Evolutionary conservation across 2,113 vertebrate genomes (phyloP).

Genomic region (Hylia prasina): DNA sequence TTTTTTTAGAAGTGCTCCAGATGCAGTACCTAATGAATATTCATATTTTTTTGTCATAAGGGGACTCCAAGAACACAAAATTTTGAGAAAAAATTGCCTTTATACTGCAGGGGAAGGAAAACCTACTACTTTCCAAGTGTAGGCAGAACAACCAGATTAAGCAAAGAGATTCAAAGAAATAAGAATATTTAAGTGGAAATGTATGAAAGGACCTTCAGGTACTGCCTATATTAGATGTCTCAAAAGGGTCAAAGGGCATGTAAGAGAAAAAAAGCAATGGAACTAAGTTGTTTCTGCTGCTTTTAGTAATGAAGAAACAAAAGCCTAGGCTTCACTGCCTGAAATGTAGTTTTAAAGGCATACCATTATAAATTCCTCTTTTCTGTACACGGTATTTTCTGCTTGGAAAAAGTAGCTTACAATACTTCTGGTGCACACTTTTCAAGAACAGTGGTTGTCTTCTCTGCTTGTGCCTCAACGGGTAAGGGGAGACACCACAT

Average conservation of each 20-base stretch:
- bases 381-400: neutral
- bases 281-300: neutral
- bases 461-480: neutral
- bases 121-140: neutral
- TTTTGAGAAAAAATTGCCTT: neutral
- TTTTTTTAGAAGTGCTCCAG: neutral
- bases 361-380: neutral
- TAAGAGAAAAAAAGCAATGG: fast-evolving
- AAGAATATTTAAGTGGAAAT: neutral
- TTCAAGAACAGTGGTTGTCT: neutral
- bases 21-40: neutral
- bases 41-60: neutral
- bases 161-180: neutral
- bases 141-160: neutral
- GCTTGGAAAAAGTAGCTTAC: neutral
- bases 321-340: neutral
- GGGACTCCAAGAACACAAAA: neutral
- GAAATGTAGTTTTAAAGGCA: neutral
- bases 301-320: neutral
- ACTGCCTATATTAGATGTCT: neutral
- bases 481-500: neutral
- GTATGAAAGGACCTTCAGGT: neutral
- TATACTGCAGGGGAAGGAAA: neutral
- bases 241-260: neutral
- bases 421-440: neutral